Evolutionary conservation across 2,797 vertebrate species (phyloP).

Genomic region (Lithobates sylvaticus): DNA sequence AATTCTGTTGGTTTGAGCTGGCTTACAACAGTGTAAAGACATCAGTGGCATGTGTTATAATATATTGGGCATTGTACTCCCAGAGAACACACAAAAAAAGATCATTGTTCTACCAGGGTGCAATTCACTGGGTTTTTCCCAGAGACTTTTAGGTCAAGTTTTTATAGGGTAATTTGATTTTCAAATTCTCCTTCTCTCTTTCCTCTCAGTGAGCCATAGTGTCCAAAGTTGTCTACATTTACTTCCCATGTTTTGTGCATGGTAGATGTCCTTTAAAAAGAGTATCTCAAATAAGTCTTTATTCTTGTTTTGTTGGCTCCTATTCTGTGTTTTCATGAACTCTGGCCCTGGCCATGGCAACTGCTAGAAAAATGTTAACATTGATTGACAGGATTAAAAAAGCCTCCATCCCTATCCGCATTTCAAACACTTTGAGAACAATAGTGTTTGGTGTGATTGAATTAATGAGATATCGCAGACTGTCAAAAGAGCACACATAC

Average conservation of each 20-base stretch:
- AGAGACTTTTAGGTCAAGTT: slow-evolving; percentile 98
- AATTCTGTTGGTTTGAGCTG: slow-evolving; percentile 83
- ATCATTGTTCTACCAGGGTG: slow-evolving; percentile 89
- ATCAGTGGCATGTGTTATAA: slow-evolving; percentile 92
- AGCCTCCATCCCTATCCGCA: slow-evolving; percentile 92
- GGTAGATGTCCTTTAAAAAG: slow-evolving; percentile 98
- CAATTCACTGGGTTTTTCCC: slow-evolving; percentile 97
- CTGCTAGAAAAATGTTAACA: slow-evolving; percentile 98
- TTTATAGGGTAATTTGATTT: slow-evolving; percentile 97
- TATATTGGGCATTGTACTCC: slow-evolving; percentile 89
- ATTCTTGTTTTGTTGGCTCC: slow-evolving; percentile 98
- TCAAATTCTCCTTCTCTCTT: slow-evolving; percentile 89
- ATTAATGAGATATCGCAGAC: slow-evolving; percentile 99
- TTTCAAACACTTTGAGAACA: slow-evolving; percentile 99
- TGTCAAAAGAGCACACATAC: slow-evolving; percentile 99
- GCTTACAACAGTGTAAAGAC: slow-evolving; percentile 83
- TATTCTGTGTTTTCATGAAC: slow-evolving; percentile 99
- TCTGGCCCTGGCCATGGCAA: slow-evolving; percentile 99
- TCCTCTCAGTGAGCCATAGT: slow-evolving; percentile 88
- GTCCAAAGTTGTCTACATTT: slow-evolving; percentile 98
- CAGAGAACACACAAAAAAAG: slow-evolving; percentile 87
- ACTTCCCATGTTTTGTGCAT: slow-evolving; percentile 97
- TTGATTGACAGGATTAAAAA: slow-evolving; percentile 99
- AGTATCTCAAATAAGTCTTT: slow-evolving; percentile 98
- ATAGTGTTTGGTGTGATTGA: slow-evolving; percentile 98